Conservation (phyloP, 92 coral and sea anemone species). For the Isaurus tuberculatus region DNA sequence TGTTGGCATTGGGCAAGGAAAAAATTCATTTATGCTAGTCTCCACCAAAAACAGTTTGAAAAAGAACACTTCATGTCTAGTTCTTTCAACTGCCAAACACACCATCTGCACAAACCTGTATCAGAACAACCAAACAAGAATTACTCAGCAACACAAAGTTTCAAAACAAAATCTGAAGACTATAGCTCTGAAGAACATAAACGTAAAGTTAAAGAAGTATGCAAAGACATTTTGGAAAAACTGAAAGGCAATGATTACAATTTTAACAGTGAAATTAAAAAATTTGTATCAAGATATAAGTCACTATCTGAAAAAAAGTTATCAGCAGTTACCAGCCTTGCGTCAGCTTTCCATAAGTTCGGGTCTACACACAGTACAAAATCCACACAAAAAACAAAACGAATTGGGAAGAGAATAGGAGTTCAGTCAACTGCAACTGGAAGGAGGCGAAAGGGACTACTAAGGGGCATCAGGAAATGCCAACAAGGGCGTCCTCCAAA, state of each 20-base stretch:
- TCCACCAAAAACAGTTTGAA: slow-evolving; percentile 23
- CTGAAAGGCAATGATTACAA: slow-evolving; percentile 44
- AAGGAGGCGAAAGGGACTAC: slow-evolving; percentile 28
- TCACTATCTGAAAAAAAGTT: slow-evolving; percentile 15
- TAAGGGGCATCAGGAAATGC: slow-evolving; percentile 17
- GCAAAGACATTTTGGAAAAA: slow-evolving; percentile 32
- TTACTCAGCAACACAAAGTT: slow-evolving; percentile 16
- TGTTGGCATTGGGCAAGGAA: slow-evolving; percentile 44
- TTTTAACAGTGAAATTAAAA: slow-evolving; percentile 20
- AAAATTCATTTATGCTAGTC: slow-evolving; percentile 41
- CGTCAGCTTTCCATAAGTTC: slow-evolving; percentile 41
- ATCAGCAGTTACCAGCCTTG: slow-evolving; percentile 28
- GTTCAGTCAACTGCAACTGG: slow-evolving; percentile 25
- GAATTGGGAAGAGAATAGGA: slow-evolving; percentile 26
- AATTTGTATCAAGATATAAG: slow-evolving; percentile 42
- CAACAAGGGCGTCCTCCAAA: slow-evolving; percentile 27
- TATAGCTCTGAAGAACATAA: not conserved
- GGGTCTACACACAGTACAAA: slow-evolving; percentile 30
- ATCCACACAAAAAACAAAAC: slow-evolving; percentile 20
- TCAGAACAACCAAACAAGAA: not conserved
- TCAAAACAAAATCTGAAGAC: slow-evolving; percentile 3
- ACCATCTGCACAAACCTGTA: slow-evolving; percentile 25
- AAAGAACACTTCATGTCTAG: not conserved
- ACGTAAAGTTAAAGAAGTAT: slow-evolving; percentile 39
- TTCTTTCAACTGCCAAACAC: slow-evolving; percentile 14